phyloP scores from a whole-genome alignment of 1,140 invertebrate species.

The Drosophila bocki region DNA sequence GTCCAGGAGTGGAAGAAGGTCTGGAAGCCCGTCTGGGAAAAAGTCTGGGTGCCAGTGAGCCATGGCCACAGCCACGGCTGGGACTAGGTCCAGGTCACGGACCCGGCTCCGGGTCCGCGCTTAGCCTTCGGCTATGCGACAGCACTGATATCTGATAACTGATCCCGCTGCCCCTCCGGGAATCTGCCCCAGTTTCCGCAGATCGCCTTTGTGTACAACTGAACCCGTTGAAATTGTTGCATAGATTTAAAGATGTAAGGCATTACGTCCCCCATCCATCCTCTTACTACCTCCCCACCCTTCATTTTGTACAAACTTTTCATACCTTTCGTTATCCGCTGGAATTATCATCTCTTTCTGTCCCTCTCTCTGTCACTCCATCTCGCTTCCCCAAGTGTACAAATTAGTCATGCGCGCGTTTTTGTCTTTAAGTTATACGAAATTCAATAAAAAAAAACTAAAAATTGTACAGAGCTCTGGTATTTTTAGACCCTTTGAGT shows the following conservation, averaged over 20 bases:
- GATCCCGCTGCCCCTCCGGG: constrained; percentile 29
- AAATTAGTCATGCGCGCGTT: constrained; percentile 82
- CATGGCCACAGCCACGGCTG: constrained; percentile 86
- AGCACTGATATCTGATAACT: constrained; percentile 82
- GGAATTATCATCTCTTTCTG: constrained; percentile 1
- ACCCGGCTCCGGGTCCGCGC: constrained; percentile 2
- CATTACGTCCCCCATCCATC: constrained; percentile 21
- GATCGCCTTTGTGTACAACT: constrained; percentile 40
- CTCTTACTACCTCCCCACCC: constrained; percentile 16
- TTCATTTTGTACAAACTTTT: constrained; percentile 62
- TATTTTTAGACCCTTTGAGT: constrained; percentile 22
- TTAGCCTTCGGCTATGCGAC: constrained; percentile 60
- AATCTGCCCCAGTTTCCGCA: constrained; percentile 7
- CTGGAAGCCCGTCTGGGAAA: constrained; percentile 91
- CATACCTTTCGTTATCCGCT: constrained; percentile 4
- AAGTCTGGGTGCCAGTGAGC: constrained; percentile 89
- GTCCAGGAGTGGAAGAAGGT: constrained; percentile 90
- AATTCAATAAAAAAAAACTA: constrained; percentile 56
- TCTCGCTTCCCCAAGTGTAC: constrained; percentile 65
- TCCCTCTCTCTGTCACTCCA: constrained; percentile 22
- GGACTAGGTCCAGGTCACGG: constrained; percentile 85
- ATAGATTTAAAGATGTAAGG: constrained; percentile 50
- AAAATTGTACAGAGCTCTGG: constrained; percentile 39
- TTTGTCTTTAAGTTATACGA: constrained; percentile 79
- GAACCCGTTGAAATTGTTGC: constrained; percentile 57